Conservation (phyloP, 2,888 invertebrate genomes). For the Gymnoscelis rufifasciata region DNA sequence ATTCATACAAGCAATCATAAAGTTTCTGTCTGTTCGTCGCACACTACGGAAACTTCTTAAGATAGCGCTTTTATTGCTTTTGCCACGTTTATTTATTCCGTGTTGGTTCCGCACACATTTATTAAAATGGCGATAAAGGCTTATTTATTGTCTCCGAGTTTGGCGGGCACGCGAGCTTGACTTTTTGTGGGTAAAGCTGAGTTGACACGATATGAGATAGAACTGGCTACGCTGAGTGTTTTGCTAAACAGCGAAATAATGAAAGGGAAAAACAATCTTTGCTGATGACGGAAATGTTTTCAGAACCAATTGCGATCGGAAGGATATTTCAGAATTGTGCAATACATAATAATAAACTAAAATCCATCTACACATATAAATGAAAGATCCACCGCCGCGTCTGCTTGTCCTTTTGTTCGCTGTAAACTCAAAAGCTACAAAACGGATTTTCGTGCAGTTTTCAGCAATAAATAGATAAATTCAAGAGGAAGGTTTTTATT, state of each 20-base stretch:
- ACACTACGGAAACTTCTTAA: conserved; percentile 39
- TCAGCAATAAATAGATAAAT: no score
- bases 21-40: conserved; percentile 42
- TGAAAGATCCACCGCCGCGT: no score
- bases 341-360: no score
- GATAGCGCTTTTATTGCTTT: conserved; percentile 57
- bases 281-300: not conserved
- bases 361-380: no score
- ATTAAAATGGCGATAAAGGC: conserved; percentile 74
- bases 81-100: conserved; percentile 59
- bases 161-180: conserved; percentile 60
- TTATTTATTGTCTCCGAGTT: conserved; percentile 71
- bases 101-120: conserved; percentile 65
- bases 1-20: conserved; percentile 48
- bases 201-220: conserved; percentile 31
- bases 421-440: no score
- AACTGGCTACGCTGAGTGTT: conserved; percentile 9
- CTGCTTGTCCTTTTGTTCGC: no score
- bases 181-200: conserved; percentile 31
- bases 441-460: no score
- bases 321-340: no score
- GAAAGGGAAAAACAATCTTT: conserved; percentile 1
- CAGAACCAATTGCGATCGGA: not conserved
- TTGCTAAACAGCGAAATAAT: conserved; percentile 9
- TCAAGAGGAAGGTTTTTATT: no score